Evolutionary conservation across 2,888 invertebrate species (phyloP), one percentile per base, ranked within the genome.

Genomic region (Mythimna impura): DNA sequence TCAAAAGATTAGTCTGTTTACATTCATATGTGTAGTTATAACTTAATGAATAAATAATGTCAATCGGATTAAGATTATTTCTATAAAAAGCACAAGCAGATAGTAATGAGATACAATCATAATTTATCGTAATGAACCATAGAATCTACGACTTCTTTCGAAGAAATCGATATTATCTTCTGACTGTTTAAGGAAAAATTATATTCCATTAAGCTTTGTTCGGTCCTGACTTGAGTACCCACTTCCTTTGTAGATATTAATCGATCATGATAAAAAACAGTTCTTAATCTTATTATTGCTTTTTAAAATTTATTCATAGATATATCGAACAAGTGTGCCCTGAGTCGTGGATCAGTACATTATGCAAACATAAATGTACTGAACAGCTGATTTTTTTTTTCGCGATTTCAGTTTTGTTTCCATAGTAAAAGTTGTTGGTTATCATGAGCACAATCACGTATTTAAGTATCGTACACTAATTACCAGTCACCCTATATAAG

Each of bases 151-250:
- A 4, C 12, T 17, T 61, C 7, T 40, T 74, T 73, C 47, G 8
- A 36, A 34, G 30, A 25, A 65, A 43, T 57, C 14, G 14, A 47
- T 65, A 25, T n/a, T 61, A 30, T 61, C 25, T 55, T 55, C 3
- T 7, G n/a, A 43, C 30, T 52, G n/a, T 66, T 55, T 47, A 58
- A 68, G 58, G 78, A 78, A 73, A 78, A 79, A 60, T 1, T 61
- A 36, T 47, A 34, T 52, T 43, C 7, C 60, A 34, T 74, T 57
- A 30, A 20, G 52, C 14, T 9, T 40, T 22, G n/a, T 60, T 36
- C 6, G 22, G 7, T 63, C 25, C 17, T 30, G 2, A 52, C 25
- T 14, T 30, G 2, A 52, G 9, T 68, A 54, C 5, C 14, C 20
- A 40, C 10, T 60, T 60, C 71, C 3, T n/a, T 10, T 30, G 6